Base-by-base conservation (phyloP, 2,888 invertebrate species). In the Drosophila merina region DNA sequence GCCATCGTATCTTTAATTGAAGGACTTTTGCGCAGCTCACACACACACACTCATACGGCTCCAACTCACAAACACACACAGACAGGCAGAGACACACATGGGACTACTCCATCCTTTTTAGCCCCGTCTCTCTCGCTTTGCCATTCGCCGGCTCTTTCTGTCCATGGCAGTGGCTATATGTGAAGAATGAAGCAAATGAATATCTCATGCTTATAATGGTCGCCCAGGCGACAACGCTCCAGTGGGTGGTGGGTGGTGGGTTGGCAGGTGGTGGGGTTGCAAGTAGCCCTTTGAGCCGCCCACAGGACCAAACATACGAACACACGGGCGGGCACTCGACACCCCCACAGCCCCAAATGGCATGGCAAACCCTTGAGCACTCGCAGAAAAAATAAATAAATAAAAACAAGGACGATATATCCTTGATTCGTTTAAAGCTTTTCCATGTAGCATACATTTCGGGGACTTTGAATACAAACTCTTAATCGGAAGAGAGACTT, bases 151-250 rank as follows among this genome's bases (percentile, higher is more conserved):
- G 59, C 87, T 84, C 84, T 66, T 63, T 86, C 86, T 77, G 66
- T 82, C 81, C 88, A 82, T 72, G 75, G 72, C 80, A 80, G 72
- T 80, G 80, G 84, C 86, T 86, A 80, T 86, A 80, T 80, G 81
- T 77, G 86, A 84, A 86, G 87, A 86, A 86, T 86, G 81, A 70
- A 86, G 87, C 88, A 88, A 83, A 77, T 89, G 85, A 87, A 85
- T 88, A 86, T 88, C 86, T 88, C 80, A 75, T 77, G 88, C 84
- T 89, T 88, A 80, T 87, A 89, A 89, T 89, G 90, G 88, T 88
- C 86, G 89, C 88, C 89, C 76, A 82, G 88, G 88, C 63, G 58
- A 64, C 75, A 70, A 47, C 69, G 63, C 45, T 58, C 58, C 50
- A 59, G 71, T 14, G n/a, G 47, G 40, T 28, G 40, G 55, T 12